Conservation (phyloP, 2,797 vertebrate species). For the Phalloptychus januarius region DNA sequence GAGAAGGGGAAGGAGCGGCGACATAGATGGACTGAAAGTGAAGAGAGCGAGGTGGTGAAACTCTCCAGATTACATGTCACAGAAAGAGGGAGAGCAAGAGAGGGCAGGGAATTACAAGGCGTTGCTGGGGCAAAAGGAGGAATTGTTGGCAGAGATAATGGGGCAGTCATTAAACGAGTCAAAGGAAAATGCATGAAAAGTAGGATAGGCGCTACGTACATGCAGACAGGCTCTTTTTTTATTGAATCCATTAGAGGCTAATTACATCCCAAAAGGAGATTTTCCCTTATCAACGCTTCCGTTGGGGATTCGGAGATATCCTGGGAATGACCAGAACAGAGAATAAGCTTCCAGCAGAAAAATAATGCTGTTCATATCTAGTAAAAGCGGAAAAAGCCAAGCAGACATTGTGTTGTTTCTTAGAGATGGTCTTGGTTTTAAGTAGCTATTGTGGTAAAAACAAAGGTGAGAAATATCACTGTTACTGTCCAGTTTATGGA, state of each 20-base stretch:
- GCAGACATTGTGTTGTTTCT: neutral
- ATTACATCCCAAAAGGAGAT: neutral
- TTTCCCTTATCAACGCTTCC: neutral
- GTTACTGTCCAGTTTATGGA: neutral
- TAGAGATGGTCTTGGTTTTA: neutral
- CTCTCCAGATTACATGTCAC: slow-evolving; percentile 22
- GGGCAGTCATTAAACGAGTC: neutral
- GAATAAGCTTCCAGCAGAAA: no score
- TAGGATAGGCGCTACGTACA: neutral
- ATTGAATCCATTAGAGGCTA: neutral
- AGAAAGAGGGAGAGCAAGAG: neutral
- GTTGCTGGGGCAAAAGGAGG: neutral
- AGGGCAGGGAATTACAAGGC: neutral
- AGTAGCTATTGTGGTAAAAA: neutral
- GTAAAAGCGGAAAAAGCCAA: neutral
- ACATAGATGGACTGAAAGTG: slow-evolving; percentile 26
- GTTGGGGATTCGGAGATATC: neutral
- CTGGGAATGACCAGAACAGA: neutral
- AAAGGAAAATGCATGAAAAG: neutral
- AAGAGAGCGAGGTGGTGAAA: slow-evolving; percentile 16
- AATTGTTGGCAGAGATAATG: neutral
- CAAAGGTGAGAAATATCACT: neutral
- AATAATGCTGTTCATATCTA: neutral
- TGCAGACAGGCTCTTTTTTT: neutral
- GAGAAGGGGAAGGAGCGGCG: slow-evolving; percentile 21